Evolutionary conservation across 2,888 invertebrate genomes (phyloP), one percentile per base, ranked within the genome.

Genomic region (Elegia similella): DNA sequence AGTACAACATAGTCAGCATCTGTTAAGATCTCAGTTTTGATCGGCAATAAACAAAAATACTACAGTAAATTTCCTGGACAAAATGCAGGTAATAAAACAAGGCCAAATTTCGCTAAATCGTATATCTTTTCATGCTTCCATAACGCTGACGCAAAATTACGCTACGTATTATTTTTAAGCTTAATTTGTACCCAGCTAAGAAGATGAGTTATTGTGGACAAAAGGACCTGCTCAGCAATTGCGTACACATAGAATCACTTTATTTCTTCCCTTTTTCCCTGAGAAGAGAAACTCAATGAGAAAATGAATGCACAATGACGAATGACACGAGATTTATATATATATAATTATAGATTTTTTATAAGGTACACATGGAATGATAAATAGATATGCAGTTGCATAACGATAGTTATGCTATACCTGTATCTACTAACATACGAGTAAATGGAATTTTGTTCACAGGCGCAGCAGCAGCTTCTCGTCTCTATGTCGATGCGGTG

Each of bases 391-490:
- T n/a, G n/a, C n/a, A n/a, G n/a, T n/a, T n/a, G n/a, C n/a, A n/a
- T n/a, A n/a, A n/a, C n/a, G n/a, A n/a, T n/a, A n/a, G n/a, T n/a
- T n/a, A n/a, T n/a, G n/a, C n/a, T n/a, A n/a, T n/a, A n/a, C n/a
- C n/a, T n/a, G n/a, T n/a, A n/a, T n/a, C n/a, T n/a, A n/a, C n/a
- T n/a, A n/a, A n/a, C n/a, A n/a, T n/a, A n/a, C n/a, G n/a, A 23
- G 5, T 23, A 23, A 23, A 23, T 23, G 2, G 23, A 3, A 5
- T 23, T 3, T 23, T 23, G 23, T 23, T 23, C 23, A 23, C 92
- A 97, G 97, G 97, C 82, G 96, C 97, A 61, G 97, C 97, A 59
- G 96, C 97, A 63, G 97, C 97, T 42, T 97, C 97, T 34, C 94
- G 97, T 56, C 86, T 97, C 70, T 97, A 97, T 88, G 96, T 97